These are phyloP conservation scores for Grapholita molesta DNA, from an alignment of 1,140 invertebrate genomes.

Conservation along the genomic window DNA sequence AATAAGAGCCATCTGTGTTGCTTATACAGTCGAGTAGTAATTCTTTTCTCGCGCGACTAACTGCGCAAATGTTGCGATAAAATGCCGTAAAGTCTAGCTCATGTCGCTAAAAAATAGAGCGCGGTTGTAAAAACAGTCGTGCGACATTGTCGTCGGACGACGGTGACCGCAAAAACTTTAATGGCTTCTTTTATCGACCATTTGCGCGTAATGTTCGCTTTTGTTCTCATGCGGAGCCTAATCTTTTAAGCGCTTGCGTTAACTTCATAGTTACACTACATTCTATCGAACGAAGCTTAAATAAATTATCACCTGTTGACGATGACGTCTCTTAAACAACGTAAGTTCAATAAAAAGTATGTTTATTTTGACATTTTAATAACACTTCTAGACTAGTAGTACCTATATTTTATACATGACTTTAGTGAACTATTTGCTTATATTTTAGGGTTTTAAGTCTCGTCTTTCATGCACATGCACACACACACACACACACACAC, in stretches of 20 bases:
- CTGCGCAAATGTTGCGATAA: neutral
- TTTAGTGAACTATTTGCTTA: too few species aligned
- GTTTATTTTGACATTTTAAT: too few species aligned
- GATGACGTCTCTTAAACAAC: too few species aligned
- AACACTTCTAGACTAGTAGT: too few species aligned
- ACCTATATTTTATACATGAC: too few species aligned
- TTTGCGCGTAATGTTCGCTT: conserved; percentile 42
- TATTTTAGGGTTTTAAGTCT: too few species aligned
- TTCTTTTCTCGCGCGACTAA: neutral
- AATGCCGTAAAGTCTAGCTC: conserved; percentile 1
- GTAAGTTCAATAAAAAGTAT: too few species aligned
- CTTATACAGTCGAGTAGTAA: neutral
- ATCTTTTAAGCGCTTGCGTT: conserved; percentile 31
- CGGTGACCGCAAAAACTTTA: conserved; percentile 51
- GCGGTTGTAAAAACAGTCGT: conserved; percentile 32
- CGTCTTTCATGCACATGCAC: too few species aligned
- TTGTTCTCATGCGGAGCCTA: conserved; percentile 28
- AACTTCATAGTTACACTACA: neutral
- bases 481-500: too few species aligned
- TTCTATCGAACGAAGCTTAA: neutral
- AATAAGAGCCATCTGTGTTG: neutral
- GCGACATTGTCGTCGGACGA: conserved; percentile 39
- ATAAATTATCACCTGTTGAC: neutral
- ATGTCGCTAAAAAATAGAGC: conserved; percentile 24
- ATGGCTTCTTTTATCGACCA: conserved; percentile 54